phyloP scores from a whole-genome alignment of 1,140 invertebrate species.

The Drosophila pandora region DNA sequence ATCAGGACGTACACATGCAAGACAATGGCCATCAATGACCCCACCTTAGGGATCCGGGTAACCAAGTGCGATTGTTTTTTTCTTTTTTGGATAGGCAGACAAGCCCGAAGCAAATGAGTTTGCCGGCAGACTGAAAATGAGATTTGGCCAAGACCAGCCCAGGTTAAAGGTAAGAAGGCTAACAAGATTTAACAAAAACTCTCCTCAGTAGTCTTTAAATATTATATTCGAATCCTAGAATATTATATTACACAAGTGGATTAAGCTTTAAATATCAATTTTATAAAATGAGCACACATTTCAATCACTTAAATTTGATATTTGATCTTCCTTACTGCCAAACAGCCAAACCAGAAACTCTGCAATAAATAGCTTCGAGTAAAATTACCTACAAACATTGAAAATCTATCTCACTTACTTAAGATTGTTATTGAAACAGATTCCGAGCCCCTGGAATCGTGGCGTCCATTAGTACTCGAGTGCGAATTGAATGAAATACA shows the following conservation, averaged over 20 bases:
- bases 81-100: constrained; percentile 15
- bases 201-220: not conserved
- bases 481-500: constrained; percentile 77
- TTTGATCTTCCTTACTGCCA: not conserved
- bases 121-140: not conserved
- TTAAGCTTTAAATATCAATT: too few relatives aligned
- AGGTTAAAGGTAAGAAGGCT: constrained; percentile 5
- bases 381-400: constrained; percentile 1
- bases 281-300: too few relatives aligned
- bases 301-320: too few relatives aligned
- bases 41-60: constrained; percentile 13
- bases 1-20: constrained; percentile 21
- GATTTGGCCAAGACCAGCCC: not conserved
- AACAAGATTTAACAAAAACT: constrained; percentile 12
- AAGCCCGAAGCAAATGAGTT: constrained; percentile 17
- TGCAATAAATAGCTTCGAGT: not conserved
- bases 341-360: constrained; percentile 19
- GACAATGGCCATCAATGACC: constrained; percentile 44
- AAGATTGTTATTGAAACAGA: constrained; percentile 41
- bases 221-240: not conserved
- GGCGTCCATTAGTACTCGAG: constrained; percentile 44
- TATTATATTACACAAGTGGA: not conserved
- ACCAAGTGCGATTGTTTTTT: constrained; percentile 25
- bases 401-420: constrained; percentile 33
- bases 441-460: constrained; percentile 33